Evolutionary conservation across 2,888 invertebrate genomes (phyloP), one percentile per base, ranked within the genome.

Genomic region (Volucella inanis): DNA sequence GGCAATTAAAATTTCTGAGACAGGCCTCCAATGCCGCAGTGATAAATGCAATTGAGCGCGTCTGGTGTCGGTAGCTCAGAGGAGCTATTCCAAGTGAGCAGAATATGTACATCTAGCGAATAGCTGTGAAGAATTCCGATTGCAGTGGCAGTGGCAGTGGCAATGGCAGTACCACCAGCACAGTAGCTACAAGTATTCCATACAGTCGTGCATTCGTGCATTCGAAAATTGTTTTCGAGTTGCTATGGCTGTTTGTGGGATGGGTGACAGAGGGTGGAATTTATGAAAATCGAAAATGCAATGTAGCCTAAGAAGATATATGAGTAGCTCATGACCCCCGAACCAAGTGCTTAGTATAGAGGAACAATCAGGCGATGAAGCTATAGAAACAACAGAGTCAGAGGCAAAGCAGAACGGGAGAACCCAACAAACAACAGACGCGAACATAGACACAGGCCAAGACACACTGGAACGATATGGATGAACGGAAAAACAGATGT

Each of bases 221-320:
- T 82, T 81, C 70, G 78, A 82, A 86, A 78, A 70, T 86, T 78
- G 78, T 78, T 86, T 86, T 83, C 64, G 47, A 50, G 71, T 68
- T 85, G 68, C 31, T n/a, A 47, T 22, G 15, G 14, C n/a, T 43
- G 31, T 45, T 11, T n/a, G 31, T 49, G 50, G 4, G 10, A 15
- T 41, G 11, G 47, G 54, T 49, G 9, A 0, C 8, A 11, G 39
- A 10, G 68, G 72, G 65, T 54, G 81, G 80, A 82, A 87, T 81
- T 87, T 87, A 84, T 83, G 87, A 87, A 87, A 84, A 87, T 83
- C 87, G 79, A 84, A 84, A 76, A 84, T 77, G 64, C 77, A 87
- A 54, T 65, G 39, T 71, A 79, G 72, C 79, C 72, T 79, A 72
- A 61, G 72, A 85, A 67, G 70, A 81, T 68, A 72, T 54, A 75